Evolutionary conservation across 2,888 invertebrate genomes (phyloP).

Genomic region (Synergus itoensis): DNA sequence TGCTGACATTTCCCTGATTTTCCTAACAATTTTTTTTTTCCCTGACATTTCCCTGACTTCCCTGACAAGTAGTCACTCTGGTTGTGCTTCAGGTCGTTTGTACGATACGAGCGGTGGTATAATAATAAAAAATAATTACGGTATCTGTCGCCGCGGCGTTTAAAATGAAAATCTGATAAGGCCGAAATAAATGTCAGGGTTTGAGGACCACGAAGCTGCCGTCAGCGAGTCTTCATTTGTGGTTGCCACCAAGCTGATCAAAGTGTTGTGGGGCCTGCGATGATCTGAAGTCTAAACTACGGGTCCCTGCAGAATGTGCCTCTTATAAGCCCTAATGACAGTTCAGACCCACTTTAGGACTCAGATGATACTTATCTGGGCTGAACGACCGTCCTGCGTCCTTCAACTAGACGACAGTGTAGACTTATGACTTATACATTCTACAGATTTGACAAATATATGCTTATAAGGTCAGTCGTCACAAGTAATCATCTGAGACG

Average conservation of each 20-base stretch:
- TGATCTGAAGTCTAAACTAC: background rate
- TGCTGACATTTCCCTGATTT: too few relatives aligned
- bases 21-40: too few relatives aligned
- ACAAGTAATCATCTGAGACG: background rate
- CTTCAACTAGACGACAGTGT: too few relatives aligned
- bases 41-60: too few relatives aligned
- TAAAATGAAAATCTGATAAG: background rate
- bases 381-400: background rate
- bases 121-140: background rate
- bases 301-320: background rate
- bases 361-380: background rate
- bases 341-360: background rate
- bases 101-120: too few relatives aligned
- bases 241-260: background rate
- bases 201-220: background rate
- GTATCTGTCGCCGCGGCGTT: background rate
- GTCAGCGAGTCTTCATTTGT: background rate
- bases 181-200: background rate
- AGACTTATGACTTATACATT: background rate
- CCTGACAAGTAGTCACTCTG: too few relatives aligned
- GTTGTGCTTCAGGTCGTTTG: too few relatives aligned
- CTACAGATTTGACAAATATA: background rate
- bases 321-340: background rate
- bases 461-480: background rate
- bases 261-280: background rate